Percentiles rank a stretch among this genome's conserved stretches.
Conservation (phyloP, 1,140 invertebrate genomes). For the Habropoda laboriosa region DNA sequence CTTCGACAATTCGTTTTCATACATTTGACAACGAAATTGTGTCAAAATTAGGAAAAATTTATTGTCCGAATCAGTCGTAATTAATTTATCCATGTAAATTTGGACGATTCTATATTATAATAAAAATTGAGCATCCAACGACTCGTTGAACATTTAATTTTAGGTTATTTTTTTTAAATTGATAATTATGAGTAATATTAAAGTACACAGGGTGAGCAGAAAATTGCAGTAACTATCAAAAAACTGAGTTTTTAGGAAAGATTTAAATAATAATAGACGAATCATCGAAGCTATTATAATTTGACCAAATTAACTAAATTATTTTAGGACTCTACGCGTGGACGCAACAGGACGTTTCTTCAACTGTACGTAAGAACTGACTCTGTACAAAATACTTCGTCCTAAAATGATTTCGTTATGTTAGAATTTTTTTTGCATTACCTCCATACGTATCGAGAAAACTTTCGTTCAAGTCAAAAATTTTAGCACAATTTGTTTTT, state of each 20-base stretch:
- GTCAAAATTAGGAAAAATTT: constrained; percentile 12
- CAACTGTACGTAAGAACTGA: constrained; percentile 7
- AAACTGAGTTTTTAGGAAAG: too few relatives aligned
- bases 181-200: too few relatives aligned
- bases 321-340: neutral
- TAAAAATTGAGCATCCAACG: too few relatives aligned
- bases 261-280: constrained; percentile 2
- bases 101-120: too few relatives aligned
- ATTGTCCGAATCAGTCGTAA: constrained; percentile 13
- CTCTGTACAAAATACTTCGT: constrained; percentile 54
- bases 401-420: constrained; percentile 46
- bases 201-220: too few relatives aligned
- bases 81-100: too few relatives aligned
- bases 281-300: constrained; percentile 2
- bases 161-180: too few relatives aligned
- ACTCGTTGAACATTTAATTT: neutral
- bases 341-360: constrained; percentile 8
- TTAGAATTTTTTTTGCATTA: neutral
- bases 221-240: too few relatives aligned
- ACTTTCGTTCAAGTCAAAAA: neutral
- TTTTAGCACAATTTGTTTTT: neutral
- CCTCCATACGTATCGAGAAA: too few relatives aligned
- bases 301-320: neutral
- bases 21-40: neutral
- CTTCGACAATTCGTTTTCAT: constrained; percentile 15